phyloP scores from a whole-genome alignment of 2,888 invertebrate species.

The Ethmia dodecea region DNA sequence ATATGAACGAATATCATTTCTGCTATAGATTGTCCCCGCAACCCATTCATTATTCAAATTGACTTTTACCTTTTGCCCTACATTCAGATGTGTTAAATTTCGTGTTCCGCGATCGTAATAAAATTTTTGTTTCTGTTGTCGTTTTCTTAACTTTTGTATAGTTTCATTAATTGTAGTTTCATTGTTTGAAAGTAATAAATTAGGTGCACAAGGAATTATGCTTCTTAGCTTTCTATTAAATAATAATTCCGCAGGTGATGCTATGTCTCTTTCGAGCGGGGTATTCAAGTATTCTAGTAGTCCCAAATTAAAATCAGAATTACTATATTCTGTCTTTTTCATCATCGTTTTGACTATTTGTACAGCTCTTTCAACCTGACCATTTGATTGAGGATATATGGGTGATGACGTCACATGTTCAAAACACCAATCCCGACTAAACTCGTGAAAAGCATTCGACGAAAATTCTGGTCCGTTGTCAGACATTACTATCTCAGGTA shows the following conservation, averaged over 20 bases:
- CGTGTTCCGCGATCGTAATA: neutral
- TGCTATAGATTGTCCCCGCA: neutral
- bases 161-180: too few relatives aligned
- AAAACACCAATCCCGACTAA: slow-evolving; percentile 12
- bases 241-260: neutral
- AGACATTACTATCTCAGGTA: slow-evolving; percentile 15
- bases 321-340: slow-evolving; percentile 4
- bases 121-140: neutral
- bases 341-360: slow-evolving; percentile 14
- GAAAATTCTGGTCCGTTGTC: slow-evolving; percentile 17
- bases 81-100: neutral
- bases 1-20: neutral
- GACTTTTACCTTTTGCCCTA: neutral
- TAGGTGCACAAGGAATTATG: neutral
- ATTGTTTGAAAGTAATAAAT: neutral
- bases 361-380: slow-evolving; percentile 13
- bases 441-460: slow-evolving; percentile 7
- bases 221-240: neutral
- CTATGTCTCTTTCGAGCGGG: neutral
- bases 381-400: slow-evolving; percentile 17
- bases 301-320: slow-evolving; percentile 1
- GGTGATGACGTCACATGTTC: slow-evolving; percentile 18
- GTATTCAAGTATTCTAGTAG: slow-evolving; percentile 4
- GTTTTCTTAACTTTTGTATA: neutral
- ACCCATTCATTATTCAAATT: neutral